phyloP scores from a whole-genome alignment of 2,113 vertebrate genomes.

The Lasiurus borealis region DNA sequence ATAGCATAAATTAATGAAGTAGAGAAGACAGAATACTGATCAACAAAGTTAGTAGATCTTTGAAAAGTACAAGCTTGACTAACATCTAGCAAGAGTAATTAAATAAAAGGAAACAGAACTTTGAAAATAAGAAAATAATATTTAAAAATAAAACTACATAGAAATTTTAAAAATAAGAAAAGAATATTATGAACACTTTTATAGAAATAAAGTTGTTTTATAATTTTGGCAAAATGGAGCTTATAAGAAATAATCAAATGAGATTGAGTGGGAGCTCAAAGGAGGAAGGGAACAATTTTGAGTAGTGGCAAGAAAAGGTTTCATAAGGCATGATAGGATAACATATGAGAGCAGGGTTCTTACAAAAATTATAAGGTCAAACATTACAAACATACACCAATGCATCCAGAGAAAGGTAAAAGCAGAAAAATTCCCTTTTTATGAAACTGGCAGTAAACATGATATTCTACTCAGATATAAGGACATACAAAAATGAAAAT shows the following conservation, averaged over 20 bases:
- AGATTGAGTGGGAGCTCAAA: neutral
- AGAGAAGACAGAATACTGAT: neutral
- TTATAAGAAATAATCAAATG: neutral
- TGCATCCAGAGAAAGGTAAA: neutral
- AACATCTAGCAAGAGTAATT: neutral
- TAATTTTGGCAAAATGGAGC: neutral
- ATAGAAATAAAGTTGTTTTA: neutral
- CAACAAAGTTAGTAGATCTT: neutral
- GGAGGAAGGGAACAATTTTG: neutral
- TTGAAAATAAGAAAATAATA: neutral
- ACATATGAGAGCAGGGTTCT: neutral
- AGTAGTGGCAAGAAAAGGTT: neutral
- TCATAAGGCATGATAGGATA: neutral
- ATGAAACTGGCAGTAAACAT: neutral
- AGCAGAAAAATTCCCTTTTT: neutral
- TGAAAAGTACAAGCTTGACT: neutral
- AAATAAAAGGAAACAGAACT: neutral
- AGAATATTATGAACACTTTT: too few relatives aligned
- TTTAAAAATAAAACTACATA: neutral
- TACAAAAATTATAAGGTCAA: neutral
- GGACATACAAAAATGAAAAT: neutral
- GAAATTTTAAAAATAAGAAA: neutral
- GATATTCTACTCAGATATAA: neutral
- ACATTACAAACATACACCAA: neutral
- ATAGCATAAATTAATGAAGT: constrained; percentile 42